These are phyloP conservation scores for Hycleus cichorii DNA, from an alignment of 1,140 invertebrate genomes.

Conservation along the genomic window DNA sequence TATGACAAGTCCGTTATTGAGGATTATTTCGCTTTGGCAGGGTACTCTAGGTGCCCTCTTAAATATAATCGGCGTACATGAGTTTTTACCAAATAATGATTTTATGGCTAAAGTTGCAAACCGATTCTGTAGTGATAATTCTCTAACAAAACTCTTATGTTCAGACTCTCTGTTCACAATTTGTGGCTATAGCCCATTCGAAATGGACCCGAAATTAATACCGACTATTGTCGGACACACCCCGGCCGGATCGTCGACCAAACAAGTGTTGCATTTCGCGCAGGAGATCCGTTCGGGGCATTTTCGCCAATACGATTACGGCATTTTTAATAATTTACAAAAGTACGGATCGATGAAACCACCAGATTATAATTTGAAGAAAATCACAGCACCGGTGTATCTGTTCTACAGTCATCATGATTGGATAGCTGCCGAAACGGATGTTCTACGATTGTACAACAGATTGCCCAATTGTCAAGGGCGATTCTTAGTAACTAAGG, in stretches of 20 bases:
- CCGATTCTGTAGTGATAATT: conserved; percentile 42
- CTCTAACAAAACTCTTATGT: conserved; percentile 46
- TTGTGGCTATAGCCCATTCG: conserved; percentile 47
- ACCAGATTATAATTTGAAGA: conserved; percentile 47
- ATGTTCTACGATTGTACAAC: conserved; percentile 34
- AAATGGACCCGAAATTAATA: conserved; percentile 54
- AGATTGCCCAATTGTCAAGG: conserved; percentile 42
- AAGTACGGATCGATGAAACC: conserved; percentile 30
- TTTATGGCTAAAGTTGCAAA: conserved; percentile 41
- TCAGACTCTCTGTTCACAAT: conserved; percentile 51
- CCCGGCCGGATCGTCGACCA: conserved; percentile 74
- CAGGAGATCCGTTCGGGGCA: conserved; percentile 51
- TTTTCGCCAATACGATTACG: conserved; percentile 53
- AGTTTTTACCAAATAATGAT: conserved; percentile 25
- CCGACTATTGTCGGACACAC: conserved; percentile 70
- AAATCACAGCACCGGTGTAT: conserved; percentile 50
- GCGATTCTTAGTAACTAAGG: conserved; percentile 2
- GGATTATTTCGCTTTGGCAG: conserved; percentile 21
- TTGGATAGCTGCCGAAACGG: conserved; percentile 30
- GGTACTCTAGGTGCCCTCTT: conserved; percentile 7
- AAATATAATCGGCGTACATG: neutral
- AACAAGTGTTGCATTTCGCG: conserved; percentile 65
- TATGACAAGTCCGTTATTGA: conserved; percentile 44
- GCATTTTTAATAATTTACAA: conserved; percentile 24
- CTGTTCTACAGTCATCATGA: conserved; percentile 48